Base-by-base conservation (phyloP, 2,113 vertebrate genomes). In the Ailurus styani region DNA sequence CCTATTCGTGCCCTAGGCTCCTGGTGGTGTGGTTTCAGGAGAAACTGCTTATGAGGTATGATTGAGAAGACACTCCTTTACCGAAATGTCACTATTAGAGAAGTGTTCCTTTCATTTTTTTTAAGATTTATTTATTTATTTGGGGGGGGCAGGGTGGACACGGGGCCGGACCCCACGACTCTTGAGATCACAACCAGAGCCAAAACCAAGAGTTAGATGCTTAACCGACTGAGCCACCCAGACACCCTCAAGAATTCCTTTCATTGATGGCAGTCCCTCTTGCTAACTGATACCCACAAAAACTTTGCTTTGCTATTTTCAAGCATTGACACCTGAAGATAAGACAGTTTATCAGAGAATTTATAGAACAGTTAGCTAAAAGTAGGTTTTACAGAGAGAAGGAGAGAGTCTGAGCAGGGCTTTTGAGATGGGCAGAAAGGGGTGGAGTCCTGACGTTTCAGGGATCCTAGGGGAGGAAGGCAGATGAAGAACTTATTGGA, bases 1-100 rank as follows among this genome's bases (percentile, higher is more conserved):
- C 27, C 47, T 54, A 0, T 54, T 2, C 7, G 4, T 42, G 2
- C 8, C 52, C 13, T 15, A 2, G 42, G 6, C 13, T 68, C 25
- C 45, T 25, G 1, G 7, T 0, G 7, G 1, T 68, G 10, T 15
- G 57, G 13, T 70, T 57, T 95, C 21, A 17, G 18, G 12, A 82
- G 82, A 68, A 54, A 18, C 27, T 70, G 37, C 29, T 45, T 29
- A 0, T 3, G 2, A 27, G n/a, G 1, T 45, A 7, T 54, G 79
- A 73, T 7, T 12, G 20, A 62, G 42, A 83, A 17, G 55, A 70
- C 34, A 29, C n/a, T 14, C 45, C n/a, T 95, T n/a, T 37, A 45
- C 57, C 27, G 42, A 72, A 55, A 29, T 29, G 15, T 66, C 70
- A 25, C 93, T 57, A 1, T 50, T 34, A 40, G n/a, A 60, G 50